Conservation (phyloP, 2,888 invertebrate species). For the Choreutis nemorana region DNA sequence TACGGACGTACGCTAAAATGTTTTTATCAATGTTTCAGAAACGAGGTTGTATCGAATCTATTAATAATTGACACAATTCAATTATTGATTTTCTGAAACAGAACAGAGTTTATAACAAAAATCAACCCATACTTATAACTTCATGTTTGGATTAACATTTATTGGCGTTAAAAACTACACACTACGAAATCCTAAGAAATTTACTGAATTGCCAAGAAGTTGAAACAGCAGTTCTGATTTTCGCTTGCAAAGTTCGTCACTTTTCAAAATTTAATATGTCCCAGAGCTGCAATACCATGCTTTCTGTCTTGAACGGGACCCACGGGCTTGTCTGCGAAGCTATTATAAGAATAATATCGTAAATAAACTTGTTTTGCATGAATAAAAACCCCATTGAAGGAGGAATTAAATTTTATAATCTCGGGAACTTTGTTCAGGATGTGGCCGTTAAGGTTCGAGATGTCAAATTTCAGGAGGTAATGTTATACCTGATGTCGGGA, state of each 20-base stretch:
- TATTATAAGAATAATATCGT: slow-evolving; percentile 47
- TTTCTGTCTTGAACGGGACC: slow-evolving; percentile 44
- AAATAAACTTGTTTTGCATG: slow-evolving; percentile 34
- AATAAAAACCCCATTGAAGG: slow-evolving; percentile 8
- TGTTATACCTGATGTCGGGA: not conserved
- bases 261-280: slow-evolving; percentile 51
- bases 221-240: slow-evolving; percentile 25
- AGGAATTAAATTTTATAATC: not conserved
- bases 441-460: slow-evolving; percentile 1
- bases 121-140: no score
- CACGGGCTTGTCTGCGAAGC: slow-evolving; percentile 32
- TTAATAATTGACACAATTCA: not conserved
- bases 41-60: no score
- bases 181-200: no score
- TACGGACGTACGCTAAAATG: no score
- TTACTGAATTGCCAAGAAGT: no score
- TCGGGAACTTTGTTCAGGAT: no score
- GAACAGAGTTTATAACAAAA: not conserved
- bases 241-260: slow-evolving; percentile 32
- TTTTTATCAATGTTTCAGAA: no score
- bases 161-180: slow-evolving; percentile 23
- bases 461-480: not conserved
- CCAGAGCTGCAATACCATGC: slow-evolving; percentile 49
- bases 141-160: slow-evolving; percentile 21
- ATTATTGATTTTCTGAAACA: not conserved